Conservation (phyloP, 2,797 vertebrate genomes). For the Takifugu rubripes region DNA sequence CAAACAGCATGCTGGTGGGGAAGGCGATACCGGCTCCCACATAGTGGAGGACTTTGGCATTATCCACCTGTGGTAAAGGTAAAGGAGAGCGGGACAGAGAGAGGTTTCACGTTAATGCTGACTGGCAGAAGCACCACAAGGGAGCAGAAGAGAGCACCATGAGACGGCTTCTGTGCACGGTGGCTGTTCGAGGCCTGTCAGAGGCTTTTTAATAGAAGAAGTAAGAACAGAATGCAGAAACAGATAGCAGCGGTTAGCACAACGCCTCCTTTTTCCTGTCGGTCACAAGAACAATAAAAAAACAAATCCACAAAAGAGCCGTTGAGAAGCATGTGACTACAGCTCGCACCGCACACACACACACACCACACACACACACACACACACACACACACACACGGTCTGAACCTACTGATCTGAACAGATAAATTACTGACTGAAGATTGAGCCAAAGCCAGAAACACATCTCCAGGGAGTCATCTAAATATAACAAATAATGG, state of each 20-base stretch:
- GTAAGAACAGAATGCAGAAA: constrained; percentile 7
- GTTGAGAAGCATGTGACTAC: constrained; percentile 60
- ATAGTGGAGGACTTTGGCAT: constrained; percentile 89
- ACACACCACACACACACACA: constrained; percentile 8
- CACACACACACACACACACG: constrained; percentile 16
- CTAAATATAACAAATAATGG: constrained; percentile 10
- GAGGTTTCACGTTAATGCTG: background rate
- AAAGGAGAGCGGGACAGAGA: background rate
- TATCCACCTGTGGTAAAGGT: constrained; percentile 78
- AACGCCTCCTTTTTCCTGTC: constrained; percentile 36
- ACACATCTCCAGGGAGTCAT: constrained; percentile 19
- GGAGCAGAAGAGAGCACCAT: constrained; percentile 12
- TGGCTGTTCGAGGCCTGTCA: constrained; percentile 1
- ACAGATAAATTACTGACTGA: constrained; percentile 25
- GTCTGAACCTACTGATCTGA: constrained; percentile 26
- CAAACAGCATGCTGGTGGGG: constrained; percentile 89
- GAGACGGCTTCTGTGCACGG: constrained; percentile 4
- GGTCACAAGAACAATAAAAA: constrained; percentile 49
- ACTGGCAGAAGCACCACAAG: background rate
- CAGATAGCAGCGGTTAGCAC: constrained; percentile 12
- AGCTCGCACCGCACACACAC: constrained; percentile 36
- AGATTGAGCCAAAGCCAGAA: constrained; percentile 18
- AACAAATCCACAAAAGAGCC: constrained; percentile 69
- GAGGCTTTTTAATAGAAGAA: constrained; percentile 5
- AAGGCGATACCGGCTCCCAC: constrained; percentile 88